Evolutionary conservation across 2,113 vertebrate genomes (phyloP), one percentile per base, ranked within the genome.

Genomic region (Balaeniceps rex): DNA sequence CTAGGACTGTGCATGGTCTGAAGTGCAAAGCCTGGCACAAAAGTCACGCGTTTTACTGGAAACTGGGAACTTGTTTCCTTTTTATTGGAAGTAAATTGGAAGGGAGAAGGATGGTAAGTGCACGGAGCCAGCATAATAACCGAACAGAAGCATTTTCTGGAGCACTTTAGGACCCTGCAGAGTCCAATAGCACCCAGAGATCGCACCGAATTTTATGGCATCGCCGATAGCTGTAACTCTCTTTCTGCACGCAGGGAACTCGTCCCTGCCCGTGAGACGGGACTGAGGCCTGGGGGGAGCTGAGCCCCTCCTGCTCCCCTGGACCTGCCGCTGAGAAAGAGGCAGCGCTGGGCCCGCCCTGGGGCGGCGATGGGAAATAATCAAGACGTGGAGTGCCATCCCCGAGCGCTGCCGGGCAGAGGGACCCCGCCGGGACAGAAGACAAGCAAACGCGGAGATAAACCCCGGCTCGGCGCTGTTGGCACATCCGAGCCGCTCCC

Each of bases 211-310:
- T 60, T 42, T 51, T 38, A 5, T 0, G 15, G 64, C 46, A 58
- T 5, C 5, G 2, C 14, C 3, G 33, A 23, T 0, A 46, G 46
- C 14, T 0, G 17, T 4, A n/a, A 14, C 33, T 52, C 19, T 16
- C 16, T 14, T 33, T 14, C 38, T 17, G 58, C 34, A 23, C 3
- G 3, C 54, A 7, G 25, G 29, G 54, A 91, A 14, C 14, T 40
- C 3, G 5, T 29, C 52, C 29, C 40, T 12, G 36, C 34, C 60
- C 12, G 24, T 9, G 57, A 70, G 68, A n/a, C 0, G 3, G 28
- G 47, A 8, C 11, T 4, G 65, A 14, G 40, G 10, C 4, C 33
- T 3, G 54, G 28, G 34, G 51, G 38, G 2, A 78, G 6, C 33
- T 10, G 38, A 46, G 21, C 13, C 34, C 17, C 47, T 19, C 74